Evolutionary conservation across 92 coral and sea anemone genomes (phyloP).

Genomic region (Umimayanthus kanabou): DNA sequence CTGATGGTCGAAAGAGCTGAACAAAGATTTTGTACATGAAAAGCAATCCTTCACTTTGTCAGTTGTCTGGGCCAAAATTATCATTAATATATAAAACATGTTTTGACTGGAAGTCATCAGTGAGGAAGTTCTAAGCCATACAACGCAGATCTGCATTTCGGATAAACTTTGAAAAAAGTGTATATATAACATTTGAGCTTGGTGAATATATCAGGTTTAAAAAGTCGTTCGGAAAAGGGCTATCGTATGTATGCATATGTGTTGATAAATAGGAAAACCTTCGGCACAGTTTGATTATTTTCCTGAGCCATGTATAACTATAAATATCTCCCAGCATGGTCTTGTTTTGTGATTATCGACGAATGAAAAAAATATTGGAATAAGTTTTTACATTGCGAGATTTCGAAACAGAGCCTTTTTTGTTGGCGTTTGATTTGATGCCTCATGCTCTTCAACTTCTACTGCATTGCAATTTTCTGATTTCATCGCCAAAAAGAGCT

Average conservation of each 20-base stretch:
- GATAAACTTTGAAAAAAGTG: background rate
- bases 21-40: background rate
- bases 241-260: background rate
- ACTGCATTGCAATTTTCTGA: background rate
- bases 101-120: background rate
- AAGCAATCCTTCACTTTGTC: background rate
- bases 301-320: background rate
- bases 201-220: constrained; percentile 6
- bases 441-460: background rate
- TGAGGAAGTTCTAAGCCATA: background rate
- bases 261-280: constrained; percentile 9
- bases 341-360: background rate
- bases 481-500: background rate
- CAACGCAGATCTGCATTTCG: background rate
- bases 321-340: background rate
- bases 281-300: background rate
- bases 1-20: background rate
- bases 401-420: no score
- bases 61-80: background rate
- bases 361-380: background rate
- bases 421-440: background rate
- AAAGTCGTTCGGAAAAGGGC: background rate
- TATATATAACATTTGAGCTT: background rate
- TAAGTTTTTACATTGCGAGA: background rate
- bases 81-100: background rate